Base-by-base conservation (phyloP, 2,113 vertebrate genomes). In the Poeciliopsis retropinna region DNA sequence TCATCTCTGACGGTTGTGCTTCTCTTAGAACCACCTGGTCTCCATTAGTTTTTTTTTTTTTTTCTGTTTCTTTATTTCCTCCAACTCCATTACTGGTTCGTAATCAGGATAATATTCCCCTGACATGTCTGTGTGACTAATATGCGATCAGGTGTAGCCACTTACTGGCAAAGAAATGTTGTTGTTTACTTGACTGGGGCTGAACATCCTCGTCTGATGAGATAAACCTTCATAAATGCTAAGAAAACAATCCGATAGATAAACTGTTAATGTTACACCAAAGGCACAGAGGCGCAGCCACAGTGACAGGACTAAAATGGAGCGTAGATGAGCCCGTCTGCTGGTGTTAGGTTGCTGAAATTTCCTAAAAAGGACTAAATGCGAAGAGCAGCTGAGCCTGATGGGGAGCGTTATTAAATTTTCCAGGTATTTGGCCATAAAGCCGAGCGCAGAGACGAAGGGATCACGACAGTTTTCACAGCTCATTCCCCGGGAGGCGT, bases 181-280 rank as follows among this genome's bases (percentile, higher is more conserved):
- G 64, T 71, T 75, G 0, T 63, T 79, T 81, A 70, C 83, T 65
- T 79, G 25, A 37, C 25, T 54, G 31, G 31, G 77, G 67, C 74
- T 81, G 73, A 67, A 29, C 41, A 78, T 2, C 41, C 34, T 71
- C 60, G 83, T 47, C 25, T 71, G 27, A 72, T 41, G 62, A 27
- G 73, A 81, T 80, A 78, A 78, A 69, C 29, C 22, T 29, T 34
- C 37, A 72, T 39, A 77, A 77, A 84, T 64, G 39, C 57, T 32
- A 27, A 72, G 27, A 34, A 13, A 66, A 75, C 66, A 39, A 29
- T 61, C 60, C 61, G 66, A 73, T 22, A 67, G 27, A 73, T 31
- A 65, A 64, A 65, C 69, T 32, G 80, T 84, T 78, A 80, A 79
- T 79, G 78, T 70, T 77, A 72, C 5, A 64, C 67, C 13, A 28